A percentile compares a stretch with the other conserved stretches of the same genome.
Conservation (phyloP, 2,113 vertebrate species). For the Penelope pileata region DNA sequence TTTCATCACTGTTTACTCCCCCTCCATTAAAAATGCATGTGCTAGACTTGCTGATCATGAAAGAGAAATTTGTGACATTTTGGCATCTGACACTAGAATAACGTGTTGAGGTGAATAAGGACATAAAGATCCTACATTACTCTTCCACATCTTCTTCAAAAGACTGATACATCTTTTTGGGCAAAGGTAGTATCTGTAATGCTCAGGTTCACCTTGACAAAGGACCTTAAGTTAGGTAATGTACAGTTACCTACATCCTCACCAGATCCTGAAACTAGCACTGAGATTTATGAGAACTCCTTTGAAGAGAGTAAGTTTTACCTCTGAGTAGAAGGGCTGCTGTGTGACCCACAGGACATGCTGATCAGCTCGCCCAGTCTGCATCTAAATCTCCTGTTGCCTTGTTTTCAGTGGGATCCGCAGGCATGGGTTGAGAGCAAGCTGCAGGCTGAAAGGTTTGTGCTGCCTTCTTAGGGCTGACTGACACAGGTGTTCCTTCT, state of each 20-base stretch:
- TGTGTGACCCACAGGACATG: neutral
- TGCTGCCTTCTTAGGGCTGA: neutral
- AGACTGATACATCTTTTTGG: neutral
- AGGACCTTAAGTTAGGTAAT: too few species aligned
- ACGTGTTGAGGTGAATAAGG: neutral
- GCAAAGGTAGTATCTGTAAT: neutral
- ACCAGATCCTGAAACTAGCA: neutral
- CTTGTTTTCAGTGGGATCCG: neutral
- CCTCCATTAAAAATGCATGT: neutral
- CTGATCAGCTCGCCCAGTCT: neutral
- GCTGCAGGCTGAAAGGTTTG: neutral
- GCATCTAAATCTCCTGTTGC: neutral
- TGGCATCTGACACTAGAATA: neutral
- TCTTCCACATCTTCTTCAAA: neutral
- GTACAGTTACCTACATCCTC: accelerated
- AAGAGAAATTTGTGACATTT: accelerated
- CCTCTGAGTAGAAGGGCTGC: neutral
- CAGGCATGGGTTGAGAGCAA: neutral
- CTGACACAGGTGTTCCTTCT: neutral
- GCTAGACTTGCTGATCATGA: neutral
- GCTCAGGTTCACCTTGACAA: neutral
- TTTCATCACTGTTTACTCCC: neutral
- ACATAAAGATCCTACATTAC: neutral
- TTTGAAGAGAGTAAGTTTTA: neutral
- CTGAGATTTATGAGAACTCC: neutral